These are phyloP conservation scores for Struthio camelus DNA, from an alignment of 2,113 vertebrate genomes.

Conservation along the genomic window DNA sequence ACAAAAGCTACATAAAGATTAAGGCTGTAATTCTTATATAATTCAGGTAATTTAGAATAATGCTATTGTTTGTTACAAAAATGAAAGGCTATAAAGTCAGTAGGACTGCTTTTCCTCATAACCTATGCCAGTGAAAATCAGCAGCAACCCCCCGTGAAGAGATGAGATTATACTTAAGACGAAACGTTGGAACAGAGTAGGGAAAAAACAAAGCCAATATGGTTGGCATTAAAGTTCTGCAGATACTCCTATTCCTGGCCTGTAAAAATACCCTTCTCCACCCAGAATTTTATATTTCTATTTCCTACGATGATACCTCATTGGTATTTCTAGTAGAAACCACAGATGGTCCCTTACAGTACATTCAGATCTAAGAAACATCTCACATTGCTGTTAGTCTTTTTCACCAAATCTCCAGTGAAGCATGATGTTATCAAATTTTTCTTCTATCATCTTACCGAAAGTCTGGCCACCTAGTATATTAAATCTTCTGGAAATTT, in stretches of 20 bases:
- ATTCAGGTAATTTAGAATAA: not conserved
- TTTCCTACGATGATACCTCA: conserved; percentile 22
- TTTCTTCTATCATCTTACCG: conserved; percentile 36
- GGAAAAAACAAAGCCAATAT: not conserved
- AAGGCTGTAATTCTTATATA: not conserved
- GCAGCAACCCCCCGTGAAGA: not conserved
- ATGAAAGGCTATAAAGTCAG: not conserved
- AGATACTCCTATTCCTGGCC: not conserved
- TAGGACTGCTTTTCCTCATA: not conserved
- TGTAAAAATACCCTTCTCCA: conserved; percentile 42
- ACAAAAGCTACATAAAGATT: not conserved
- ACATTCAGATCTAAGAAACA: conserved; percentile 15
- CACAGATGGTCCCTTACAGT: conserved; percentile 19
- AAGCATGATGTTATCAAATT: conserved; percentile 9
- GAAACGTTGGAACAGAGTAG: conserved; percentile 22
- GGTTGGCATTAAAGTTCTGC: conserved; percentile 4
- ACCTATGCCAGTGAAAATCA: not conserved
- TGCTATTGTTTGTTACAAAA: not conserved
- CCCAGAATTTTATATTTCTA: conserved; percentile 11
- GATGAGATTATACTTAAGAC: not conserved
- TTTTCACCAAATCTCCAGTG: conserved; percentile 38
- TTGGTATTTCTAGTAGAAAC: conserved; percentile 47
- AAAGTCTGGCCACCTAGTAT: not conserved
- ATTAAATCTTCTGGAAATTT: not conserved
- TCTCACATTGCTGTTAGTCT: conserved; percentile 32